A percentile compares a stretch with the other conserved stretches of the same genome.
Evolutionary conservation across 1,140 invertebrate genomes (phyloP).

Genomic region (Lutraria rhynchaena): DNA sequence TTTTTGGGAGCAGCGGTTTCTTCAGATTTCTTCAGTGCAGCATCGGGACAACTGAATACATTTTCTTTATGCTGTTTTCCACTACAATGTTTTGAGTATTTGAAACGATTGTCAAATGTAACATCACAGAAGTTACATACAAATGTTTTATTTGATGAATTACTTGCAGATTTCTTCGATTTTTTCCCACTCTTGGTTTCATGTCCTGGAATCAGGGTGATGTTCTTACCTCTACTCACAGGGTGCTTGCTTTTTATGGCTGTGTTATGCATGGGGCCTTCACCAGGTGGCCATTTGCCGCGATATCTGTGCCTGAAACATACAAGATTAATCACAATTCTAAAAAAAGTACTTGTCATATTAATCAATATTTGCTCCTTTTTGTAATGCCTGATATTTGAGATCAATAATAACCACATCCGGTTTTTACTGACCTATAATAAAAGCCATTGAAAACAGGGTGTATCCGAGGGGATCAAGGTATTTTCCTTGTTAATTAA

Average conservation of each 20-base stretch:
- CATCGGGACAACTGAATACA: conserved; percentile 25
- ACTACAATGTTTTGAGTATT: conserved; percentile 66
- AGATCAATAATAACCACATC: too few relatives aligned
- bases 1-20: neutral
- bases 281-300: conserved; percentile 62
- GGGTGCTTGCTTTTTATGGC: neutral
- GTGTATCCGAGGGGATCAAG: too few relatives aligned
- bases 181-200: conserved; percentile 25
- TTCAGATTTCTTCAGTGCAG: neutral
- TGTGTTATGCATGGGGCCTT: conserved; percentile 38
- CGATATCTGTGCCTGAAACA: conserved; percentile 28
- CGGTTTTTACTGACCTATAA: too few relatives aligned
- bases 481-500: too few relatives aligned
- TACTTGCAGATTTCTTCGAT: conserved; percentile 11
- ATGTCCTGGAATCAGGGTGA: conserved; percentile 31
- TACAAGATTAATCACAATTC: too few relatives aligned
- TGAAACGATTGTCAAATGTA: conserved; percentile 60
- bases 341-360: too few relatives aligned
- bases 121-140: conserved; percentile 68
- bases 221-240: conserved; percentile 39
- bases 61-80: conserved; percentile 64
- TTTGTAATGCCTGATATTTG: too few relatives aligned
- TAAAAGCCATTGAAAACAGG: too few relatives aligned
- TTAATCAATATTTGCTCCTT: too few relatives aligned
- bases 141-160: conserved; percentile 25